Evolutionary conservation across 2,888 invertebrate genomes (phyloP), one percentile per base, ranked within the genome.

Genomic region (Watsonalla cultraria): DNA sequence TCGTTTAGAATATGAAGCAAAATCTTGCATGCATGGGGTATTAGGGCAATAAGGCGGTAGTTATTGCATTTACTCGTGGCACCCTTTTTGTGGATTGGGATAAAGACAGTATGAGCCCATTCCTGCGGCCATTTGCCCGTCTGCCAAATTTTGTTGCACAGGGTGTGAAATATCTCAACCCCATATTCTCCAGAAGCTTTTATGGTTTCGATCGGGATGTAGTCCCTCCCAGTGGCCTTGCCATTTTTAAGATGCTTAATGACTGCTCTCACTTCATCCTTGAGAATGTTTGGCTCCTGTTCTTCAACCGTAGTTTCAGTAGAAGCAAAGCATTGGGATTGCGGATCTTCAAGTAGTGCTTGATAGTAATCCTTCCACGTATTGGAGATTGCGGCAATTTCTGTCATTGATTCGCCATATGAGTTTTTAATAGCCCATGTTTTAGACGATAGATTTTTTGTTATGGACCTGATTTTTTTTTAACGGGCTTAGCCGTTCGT

Each of bases 51-150:
- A 0, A 62, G 57, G 0, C 63, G 52, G 42, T 54, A 65, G 45
- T 64, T 64, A 15, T 46, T 55, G 45, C 63, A 59, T 15, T 53
- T 57, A 33, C 56, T 64, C 6, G 62, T 63, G 0, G 61, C 62
- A 2, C 59, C 59, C 45, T 64, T 60, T 51, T 62, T 64, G 34
- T 62, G 62, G 5, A 64, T 37, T 0, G 62, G 58, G 7, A 54
- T 46, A 7, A 65, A 59, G 0, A 58, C 47, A 0, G 64, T 57
- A 5, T 62, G 54, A 1, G 57, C 7, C 64, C 64, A 64, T 8
- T 62, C 60, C 5, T 13, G 2, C 0, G 62, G 63, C 63, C 65
- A 65, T 7, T 6, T 37, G 0, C 59, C 59, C 7, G 63, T 55
- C 2, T 11, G 53, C 62, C 60, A 63, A 45, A 62, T 54, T n/a